Percentiles rank a stretch among this genome's conserved stretches.
Evolutionary conservation across 2,888 invertebrate species (phyloP).

Genomic region (Drosophila yooni): DNA sequence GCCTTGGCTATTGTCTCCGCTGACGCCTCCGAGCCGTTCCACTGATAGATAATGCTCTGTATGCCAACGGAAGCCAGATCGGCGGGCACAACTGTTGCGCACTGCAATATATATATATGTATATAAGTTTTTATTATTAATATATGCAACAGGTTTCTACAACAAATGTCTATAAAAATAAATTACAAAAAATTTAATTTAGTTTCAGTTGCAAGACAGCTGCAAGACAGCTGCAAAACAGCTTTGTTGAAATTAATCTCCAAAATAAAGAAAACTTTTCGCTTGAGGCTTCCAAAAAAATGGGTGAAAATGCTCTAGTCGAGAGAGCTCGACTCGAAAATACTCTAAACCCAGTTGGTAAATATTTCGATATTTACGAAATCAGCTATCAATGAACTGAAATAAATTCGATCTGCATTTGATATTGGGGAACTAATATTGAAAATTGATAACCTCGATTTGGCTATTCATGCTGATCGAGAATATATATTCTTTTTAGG

Average conservation of each 20-base stretch:
- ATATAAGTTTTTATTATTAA: neutral
- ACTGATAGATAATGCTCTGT: conserved; percentile 85
- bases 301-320: neutral
- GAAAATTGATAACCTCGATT: too few species aligned
- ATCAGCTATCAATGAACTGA: too few species aligned
- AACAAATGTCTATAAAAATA: neutral
- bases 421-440: too few species aligned
- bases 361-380: too few species aligned
- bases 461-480: too few species aligned
- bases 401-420: too few species aligned
- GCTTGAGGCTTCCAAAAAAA: neutral
- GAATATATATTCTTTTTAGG: neutral
- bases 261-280: neutral
- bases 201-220: neutral
- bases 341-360: neutral
- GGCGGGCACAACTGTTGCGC: conserved; percentile 74
- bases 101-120: conserved; percentile 39
- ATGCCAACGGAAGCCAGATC: conserved; percentile 79
- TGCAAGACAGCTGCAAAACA: neutral
- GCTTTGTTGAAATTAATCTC: neutral
- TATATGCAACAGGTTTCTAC: conserved; percentile 7
- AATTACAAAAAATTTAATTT: conserved; percentile 5
- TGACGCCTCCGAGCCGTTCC: conserved; percentile 82
- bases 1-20: conserved; percentile 76
- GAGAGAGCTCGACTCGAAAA: neutral